Evolutionary conservation across 2,113 vertebrate species (phyloP).

Genomic region (Cyanistes caeruleus): DNA sequence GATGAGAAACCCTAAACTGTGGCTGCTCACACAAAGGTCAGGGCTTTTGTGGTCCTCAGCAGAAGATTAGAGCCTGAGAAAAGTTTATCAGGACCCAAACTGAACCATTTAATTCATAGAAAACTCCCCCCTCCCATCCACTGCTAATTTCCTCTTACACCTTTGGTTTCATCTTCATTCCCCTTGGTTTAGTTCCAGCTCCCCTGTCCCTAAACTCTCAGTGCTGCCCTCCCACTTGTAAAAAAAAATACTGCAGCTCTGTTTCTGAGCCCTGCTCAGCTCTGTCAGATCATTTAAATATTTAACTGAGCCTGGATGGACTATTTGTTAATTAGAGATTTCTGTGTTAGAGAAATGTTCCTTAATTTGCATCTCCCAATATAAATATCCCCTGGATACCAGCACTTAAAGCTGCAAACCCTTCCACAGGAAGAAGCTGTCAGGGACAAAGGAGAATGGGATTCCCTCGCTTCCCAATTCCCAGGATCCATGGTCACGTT

Average conservation of each 20-base stretch:
- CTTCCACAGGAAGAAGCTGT: not conserved
- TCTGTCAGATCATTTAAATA: not conserved
- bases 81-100: not conserved
- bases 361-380: not conserved
- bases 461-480: not conserved
- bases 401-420: not conserved
- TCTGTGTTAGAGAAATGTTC: not conserved
- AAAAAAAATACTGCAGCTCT: not conserved
- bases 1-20: not conserved
- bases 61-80: not conserved
- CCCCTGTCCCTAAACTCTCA: not conserved
- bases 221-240: not conserved
- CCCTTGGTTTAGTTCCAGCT: not conserved
- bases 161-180: not conserved
- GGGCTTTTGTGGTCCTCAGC: not conserved
- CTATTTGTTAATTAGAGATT: conserved; percentile 24
- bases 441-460: not conserved
- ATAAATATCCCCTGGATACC: not conserved
- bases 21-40: not conserved
- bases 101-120: not conserved
- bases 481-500: not conserved
- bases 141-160: not conserved
- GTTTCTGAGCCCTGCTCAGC: not conserved
- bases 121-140: not conserved
- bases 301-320: not conserved